A percentile compares a stretch with the other conserved stretches of the same genome.
These are phyloP conservation scores for Caenorhabditis macrosperma DNA, from an alignment of 2,888 invertebrate genomes.

Conservation along the genomic window DNA sequence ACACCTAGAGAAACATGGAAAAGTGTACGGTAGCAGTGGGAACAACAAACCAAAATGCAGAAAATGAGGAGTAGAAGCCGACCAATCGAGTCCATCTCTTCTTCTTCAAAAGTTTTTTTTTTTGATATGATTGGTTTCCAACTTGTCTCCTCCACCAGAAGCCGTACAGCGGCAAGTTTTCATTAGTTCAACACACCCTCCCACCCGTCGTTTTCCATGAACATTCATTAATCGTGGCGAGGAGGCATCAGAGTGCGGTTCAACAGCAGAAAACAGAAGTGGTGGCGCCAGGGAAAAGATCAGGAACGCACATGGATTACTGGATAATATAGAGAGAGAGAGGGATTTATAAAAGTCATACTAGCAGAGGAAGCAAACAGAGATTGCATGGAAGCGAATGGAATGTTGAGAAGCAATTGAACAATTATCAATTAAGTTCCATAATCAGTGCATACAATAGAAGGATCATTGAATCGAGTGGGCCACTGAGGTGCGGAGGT, in stretches of 20 bases:
- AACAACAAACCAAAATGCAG: background rate
- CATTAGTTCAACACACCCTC: background rate
- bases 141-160: background rate
- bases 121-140: background rate
- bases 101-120: background rate
- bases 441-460: too few species aligned
- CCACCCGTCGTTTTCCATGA: constrained; percentile 1
- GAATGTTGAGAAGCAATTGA: too few species aligned
- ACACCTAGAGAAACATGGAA: too few species aligned
- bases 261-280: background rate
- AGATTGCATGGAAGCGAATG: too few species aligned
- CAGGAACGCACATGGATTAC: too few species aligned
- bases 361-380: too few species aligned
- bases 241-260: background rate
- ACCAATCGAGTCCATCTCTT: background rate
- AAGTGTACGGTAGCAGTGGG: background rate
- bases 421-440: too few species aligned
- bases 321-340: too few species aligned
- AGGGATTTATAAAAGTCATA: too few species aligned
- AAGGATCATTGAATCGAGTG: too few species aligned
- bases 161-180: constrained; percentile 5
- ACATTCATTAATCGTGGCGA: background rate
- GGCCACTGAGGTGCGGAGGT: constrained; percentile 19
- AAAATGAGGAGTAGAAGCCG: background rate
- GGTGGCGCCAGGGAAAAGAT: too few species aligned